Evolutionary conservation across 2,888 invertebrate species (phyloP).

Genomic region (Leuctra nigra): DNA sequence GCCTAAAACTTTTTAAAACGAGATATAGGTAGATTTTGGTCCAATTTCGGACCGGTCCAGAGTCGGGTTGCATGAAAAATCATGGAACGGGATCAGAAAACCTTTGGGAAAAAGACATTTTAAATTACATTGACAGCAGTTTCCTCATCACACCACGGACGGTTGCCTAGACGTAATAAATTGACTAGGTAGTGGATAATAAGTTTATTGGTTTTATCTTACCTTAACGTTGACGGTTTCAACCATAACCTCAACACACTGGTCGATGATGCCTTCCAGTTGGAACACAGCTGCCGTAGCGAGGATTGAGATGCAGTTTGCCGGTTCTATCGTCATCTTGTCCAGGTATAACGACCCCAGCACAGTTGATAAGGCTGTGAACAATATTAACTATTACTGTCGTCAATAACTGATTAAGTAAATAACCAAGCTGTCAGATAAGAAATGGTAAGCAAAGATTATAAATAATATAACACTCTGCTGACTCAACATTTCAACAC

Average conservation of each 20-base stretch:
- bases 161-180: too few relatives aligned
- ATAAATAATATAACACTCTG: too few relatives aligned
- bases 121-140: too few relatives aligned
- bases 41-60: too few relatives aligned
- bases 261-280: conserved; percentile 63
- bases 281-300: conserved; percentile 70
- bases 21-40: too few relatives aligned
- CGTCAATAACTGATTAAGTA: neutral
- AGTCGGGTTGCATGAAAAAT: too few relatives aligned
- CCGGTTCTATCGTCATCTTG: conserved; percentile 61
- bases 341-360: conserved; percentile 71
- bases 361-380: conserved; percentile 48
- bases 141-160: neutral
- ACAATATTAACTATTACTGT: neutral
- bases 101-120: too few relatives aligned
- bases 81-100: too few relatives aligned
- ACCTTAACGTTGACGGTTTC: conserved; percentile 63
- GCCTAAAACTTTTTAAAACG: too few relatives aligned
- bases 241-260: conserved; percentile 65
- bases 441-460: too few relatives aligned
- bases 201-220: too few relatives aligned
- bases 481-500: neutral
- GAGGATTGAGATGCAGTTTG: conserved; percentile 57
- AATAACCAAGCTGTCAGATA: neutral
- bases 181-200: too few relatives aligned